Base-by-base conservation (phyloP, 2,888 invertebrate genomes). In the Gandaritis pyraliata region DNA sequence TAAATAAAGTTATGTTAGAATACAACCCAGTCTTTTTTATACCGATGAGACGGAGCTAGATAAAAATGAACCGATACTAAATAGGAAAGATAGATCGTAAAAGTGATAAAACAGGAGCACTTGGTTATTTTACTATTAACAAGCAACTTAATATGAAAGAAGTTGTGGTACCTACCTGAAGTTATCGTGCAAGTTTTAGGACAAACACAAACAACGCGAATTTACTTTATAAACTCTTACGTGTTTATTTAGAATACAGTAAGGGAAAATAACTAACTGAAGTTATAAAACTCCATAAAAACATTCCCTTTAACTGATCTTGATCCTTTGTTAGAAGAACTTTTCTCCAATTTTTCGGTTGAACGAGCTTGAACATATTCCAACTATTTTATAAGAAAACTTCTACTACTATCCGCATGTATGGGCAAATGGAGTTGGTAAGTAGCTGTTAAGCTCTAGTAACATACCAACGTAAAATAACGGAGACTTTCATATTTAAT, bases 1-100 rank as follows among this genome's bases (percentile, higher is more conserved):
- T 59, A 58, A 79, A 82, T 83, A 80, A 82, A 86, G 8, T 33
- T 33, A 33, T 85, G 85, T 87, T 88, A 89, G 87, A 80, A 78
- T 68, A 74, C 66, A 13, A 10, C 58, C 6, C 0, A 4, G 43
- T 76, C 75, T 77, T 61, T 72, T 73, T 73, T 59, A 33, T 38
- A n/a, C 29, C 29, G 6, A 4, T 29, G 6, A 4, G 6, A 29
- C 29, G 6, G 2, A 29, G 2, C 6, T 29, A n/a, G n/a, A n/a
- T 29, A 29, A 29, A 29, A 29, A 29, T 29, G 29, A n/a, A n/a
- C n/a, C n/a, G n/a, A n/a, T n/a, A n/a, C n/a, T n/a, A n/a, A n/a
- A n/a, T n/a, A n/a, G n/a, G n/a, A n/a, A n/a, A n/a, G n/a, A n/a
- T n/a, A n/a, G n/a, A n/a, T n/a, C n/a, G n/a, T n/a, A n/a, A n/a